Percentiles rank a stretch among this genome's conserved stretches.
Conservation (phyloP, 1,140 invertebrate genomes). For the Cydia fagiglandana region DNA sequence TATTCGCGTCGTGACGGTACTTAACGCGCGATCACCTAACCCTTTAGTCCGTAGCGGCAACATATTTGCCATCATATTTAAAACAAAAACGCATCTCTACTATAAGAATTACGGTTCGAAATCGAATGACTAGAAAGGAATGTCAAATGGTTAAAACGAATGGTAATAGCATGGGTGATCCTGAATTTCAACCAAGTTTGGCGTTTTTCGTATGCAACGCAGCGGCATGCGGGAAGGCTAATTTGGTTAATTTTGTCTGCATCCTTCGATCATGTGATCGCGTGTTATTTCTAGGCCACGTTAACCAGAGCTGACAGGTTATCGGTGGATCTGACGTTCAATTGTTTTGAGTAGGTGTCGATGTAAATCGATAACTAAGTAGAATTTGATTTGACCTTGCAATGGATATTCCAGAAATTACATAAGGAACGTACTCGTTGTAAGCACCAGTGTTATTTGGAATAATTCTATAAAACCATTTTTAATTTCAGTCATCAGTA, state of each 20-base stretch:
- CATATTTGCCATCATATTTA: no score
- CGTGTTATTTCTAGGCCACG: slow-evolving; percentile 27
- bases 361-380: neutral
- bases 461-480: neutral
- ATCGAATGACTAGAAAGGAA: no score
- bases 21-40: slow-evolving; percentile 26
- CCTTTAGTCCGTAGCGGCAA: no score
- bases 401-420: neutral
- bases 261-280: slow-evolving; percentile 38
- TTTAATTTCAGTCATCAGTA: neutral
- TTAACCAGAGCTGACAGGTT: slow-evolving; percentile 11
- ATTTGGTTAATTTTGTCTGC: slow-evolving; percentile 41
- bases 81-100: no score
- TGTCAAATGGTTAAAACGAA: slow-evolving; percentile 37
- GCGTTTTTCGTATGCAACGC: slow-evolving; percentile 50
- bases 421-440: neutral
- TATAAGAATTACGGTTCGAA: no score
- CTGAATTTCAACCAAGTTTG: slow-evolving; percentile 49
- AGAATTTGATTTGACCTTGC: slow-evolving; percentile 1
- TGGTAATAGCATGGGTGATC: slow-evolving; percentile 48
- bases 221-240: slow-evolving; percentile 48
- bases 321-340: slow-evolving; percentile 7
- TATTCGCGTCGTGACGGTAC: slow-evolving; percentile 3
- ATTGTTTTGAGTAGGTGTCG: slow-evolving; percentile 21
- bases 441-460: no score